phyloP scores from a whole-genome alignment of 2,888 invertebrate genomes.

The Dromius quadrimaculatus region DNA sequence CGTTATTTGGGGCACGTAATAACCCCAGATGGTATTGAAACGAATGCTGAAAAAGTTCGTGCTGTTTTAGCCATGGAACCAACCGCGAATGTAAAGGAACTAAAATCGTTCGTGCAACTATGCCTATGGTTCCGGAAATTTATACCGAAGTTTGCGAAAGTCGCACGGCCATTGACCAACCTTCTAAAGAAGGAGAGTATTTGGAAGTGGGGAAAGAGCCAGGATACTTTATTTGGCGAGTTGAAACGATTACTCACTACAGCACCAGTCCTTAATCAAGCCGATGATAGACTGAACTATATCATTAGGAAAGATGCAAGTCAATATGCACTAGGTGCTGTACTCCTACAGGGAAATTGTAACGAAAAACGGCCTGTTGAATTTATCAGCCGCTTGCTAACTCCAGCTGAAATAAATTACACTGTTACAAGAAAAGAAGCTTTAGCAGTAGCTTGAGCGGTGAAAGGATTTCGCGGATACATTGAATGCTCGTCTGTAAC shows the following conservation, averaged over 20 bases:
- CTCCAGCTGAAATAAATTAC: conserved; percentile 55
- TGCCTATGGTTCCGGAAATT: conserved; percentile 44
- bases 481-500: conserved; percentile 60
- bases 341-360: conserved; percentile 53
- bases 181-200: conserved; percentile 41
- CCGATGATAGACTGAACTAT: background rate
- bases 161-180: conserved; percentile 6
- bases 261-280: conserved; percentile 10
- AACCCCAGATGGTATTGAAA: conserved; percentile 4
- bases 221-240: background rate
- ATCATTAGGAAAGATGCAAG: no score
- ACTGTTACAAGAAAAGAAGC: conserved; percentile 58
- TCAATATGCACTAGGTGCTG: conserved; percentile 8
- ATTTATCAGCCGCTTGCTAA: background rate
- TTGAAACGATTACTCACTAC: conserved; percentile 6
- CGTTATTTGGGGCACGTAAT: conserved; percentile 23
- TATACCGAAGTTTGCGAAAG: conserved; percentile 35
- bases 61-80: conserved; percentile 3
- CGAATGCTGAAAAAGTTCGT: conserved; percentile 15
- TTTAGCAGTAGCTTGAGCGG: conserved; percentile 55
- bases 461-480: conserved; percentile 61
- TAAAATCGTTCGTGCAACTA: conserved; percentile 40
- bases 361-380: conserved; percentile 51
- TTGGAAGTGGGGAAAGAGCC: conserved; percentile 1
- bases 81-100: conserved; percentile 15